These are phyloP conservation scores for Pachyrhynchus sulphureomaculatus DNA, from an alignment of 1,140 invertebrate species.

Conservation along the genomic window DNA sequence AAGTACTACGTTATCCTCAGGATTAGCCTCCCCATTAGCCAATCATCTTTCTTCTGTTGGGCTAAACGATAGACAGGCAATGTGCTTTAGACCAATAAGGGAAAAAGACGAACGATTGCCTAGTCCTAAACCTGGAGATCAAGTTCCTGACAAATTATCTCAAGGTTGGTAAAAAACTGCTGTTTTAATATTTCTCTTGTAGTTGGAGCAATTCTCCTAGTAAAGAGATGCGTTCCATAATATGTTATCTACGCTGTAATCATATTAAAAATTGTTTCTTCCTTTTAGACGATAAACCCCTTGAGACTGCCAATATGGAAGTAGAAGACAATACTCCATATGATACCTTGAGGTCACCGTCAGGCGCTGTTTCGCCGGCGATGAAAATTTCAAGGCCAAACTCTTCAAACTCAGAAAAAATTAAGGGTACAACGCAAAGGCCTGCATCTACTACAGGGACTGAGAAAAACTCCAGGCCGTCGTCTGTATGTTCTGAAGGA, in stretches of 20 bases:
- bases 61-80: conserved; percentile 20
- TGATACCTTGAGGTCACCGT: conserved; percentile 1
- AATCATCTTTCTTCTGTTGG: conserved; percentile 23
- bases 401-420: conserved; percentile 46
- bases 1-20: background rate
- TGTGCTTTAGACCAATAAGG: conserved; percentile 40
- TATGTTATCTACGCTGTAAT: no score
- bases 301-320: conserved; percentile 19
- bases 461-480: conserved; percentile 40
- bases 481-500: conserved; percentile 49
- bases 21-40: conserved; percentile 18
- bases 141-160: conserved; percentile 14
- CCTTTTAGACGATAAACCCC: conserved; percentile 14
- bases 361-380: conserved; percentile 46
- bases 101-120: conserved; percentile 32
- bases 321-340: conserved; percentile 13
- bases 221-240: no score
- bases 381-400: conserved; percentile 46
- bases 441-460: conserved; percentile 8
- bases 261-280: no score
- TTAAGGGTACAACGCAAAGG: conserved; percentile 16
- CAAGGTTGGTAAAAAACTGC: conserved; percentile 1
- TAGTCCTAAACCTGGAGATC: conserved; percentile 23
- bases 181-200: no score
- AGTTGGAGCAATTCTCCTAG: no score